phyloP scores from a whole-genome alignment of 2,113 vertebrate genomes.

The Regulus satrapa region DNA sequence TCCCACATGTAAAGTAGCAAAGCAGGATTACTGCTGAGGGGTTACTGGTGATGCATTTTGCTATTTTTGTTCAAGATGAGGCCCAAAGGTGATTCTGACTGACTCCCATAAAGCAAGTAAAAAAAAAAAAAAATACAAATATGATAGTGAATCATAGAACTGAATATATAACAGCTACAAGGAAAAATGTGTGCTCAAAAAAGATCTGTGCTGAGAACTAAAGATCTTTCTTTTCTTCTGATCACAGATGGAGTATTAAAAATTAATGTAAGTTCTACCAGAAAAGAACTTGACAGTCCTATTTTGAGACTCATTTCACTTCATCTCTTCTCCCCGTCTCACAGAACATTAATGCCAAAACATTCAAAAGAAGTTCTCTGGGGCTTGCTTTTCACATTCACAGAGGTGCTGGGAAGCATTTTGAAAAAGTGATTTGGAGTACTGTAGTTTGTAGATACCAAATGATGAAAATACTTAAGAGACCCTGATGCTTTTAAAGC shows the following conservation, averaged over 20 bases:
- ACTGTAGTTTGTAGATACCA: neutral
- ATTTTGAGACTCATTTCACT: constrained; percentile 59
- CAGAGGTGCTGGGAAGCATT: neutral
- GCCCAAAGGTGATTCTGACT: neutral
- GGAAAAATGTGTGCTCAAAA: constrained; percentile 33
- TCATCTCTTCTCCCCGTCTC: constrained; percentile 31
- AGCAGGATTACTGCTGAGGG: neutral
- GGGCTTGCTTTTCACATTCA: neutral
- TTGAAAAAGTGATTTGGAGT: neutral
- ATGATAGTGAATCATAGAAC: constrained; percentile 1
- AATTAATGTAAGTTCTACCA: constrained; percentile 61
- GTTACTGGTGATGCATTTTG: neutral
- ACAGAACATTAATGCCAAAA: constrained; percentile 50
- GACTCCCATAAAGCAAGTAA: neutral
- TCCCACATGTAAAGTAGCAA: neutral
- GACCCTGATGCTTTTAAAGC: neutral
- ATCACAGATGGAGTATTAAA: constrained; percentile 68
- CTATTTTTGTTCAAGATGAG: neutral
- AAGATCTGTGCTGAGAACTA: constrained; percentile 45
- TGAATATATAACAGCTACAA: neutral
- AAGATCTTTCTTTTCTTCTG: constrained; percentile 59
- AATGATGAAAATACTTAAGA: neutral
- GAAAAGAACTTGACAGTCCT: constrained; percentile 63
- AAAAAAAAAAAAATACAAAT: neutral
- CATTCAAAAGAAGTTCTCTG: neutral